A percentile compares a stretch with the other conserved stretches of the same genome.
These are phyloP conservation scores for Rutilus rutilus DNA, from an alignment of 2,113 vertebrate species.

Conservation along the genomic window DNA sequence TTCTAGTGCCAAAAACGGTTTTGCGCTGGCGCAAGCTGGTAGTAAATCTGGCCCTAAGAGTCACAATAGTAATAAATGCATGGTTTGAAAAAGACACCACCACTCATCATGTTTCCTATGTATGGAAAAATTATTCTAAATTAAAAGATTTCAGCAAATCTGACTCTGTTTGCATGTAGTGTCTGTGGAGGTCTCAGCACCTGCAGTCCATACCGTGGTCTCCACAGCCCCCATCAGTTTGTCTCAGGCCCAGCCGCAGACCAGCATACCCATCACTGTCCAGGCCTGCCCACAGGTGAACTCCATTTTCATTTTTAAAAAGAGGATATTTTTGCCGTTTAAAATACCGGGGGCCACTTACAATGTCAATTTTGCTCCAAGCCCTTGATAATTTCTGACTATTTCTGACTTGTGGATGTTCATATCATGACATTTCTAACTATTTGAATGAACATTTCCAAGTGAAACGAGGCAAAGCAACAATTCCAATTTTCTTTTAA, in stretches of 20 bases:
- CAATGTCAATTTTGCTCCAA: background rate
- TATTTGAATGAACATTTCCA: background rate
- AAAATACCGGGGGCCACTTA: background rate
- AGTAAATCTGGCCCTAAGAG: background rate
- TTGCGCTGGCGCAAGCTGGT: no score
- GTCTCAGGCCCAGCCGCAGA: slow-evolving; percentile 69
- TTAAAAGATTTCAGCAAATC: background rate
- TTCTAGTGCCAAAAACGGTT: no score
- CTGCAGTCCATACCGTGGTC: slow-evolving; percentile 66
- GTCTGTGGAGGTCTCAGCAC: slow-evolving; percentile 60
- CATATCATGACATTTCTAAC: background rate
- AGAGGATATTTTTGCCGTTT: background rate
- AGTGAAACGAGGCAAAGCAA: background rate
- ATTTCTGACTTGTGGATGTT: background rate
- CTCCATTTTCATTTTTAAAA: background rate
- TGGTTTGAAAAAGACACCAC: background rate
- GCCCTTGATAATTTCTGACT: background rate
- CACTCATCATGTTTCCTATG: background rate
- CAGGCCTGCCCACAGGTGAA: slow-evolving; percentile 78
- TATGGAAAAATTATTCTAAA: background rate
- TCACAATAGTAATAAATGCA: background rate
- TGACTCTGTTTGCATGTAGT: slow-evolving; percentile 50
- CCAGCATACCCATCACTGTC: slow-evolving; percentile 74
- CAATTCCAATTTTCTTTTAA: no score
- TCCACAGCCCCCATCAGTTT: slow-evolving; percentile 68